These are phyloP conservation scores for Phlogophora meticulosa DNA, from an alignment of 2,888 invertebrate genomes.

Conservation along the genomic window DNA sequence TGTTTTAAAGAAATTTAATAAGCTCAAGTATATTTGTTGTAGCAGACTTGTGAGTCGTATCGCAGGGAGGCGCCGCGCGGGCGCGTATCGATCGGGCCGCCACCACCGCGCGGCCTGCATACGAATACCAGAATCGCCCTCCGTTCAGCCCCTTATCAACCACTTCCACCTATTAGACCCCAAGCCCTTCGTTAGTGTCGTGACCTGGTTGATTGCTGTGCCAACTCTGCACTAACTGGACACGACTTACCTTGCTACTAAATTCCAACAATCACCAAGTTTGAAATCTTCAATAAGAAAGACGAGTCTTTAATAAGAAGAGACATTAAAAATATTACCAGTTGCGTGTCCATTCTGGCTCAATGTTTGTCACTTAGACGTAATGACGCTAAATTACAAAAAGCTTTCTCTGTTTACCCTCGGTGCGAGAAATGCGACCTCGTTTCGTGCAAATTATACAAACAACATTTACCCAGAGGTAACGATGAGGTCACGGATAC, in stretches of 20 bases:
- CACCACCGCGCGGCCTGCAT: constrained; percentile 88
- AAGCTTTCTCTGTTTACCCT: constrained; percentile 80
- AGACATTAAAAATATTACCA: constrained; percentile 47
- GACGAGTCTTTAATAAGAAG: constrained; percentile 1
- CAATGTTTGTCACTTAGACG: constrained; percentile 72
- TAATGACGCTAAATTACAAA: constrained; percentile 76
- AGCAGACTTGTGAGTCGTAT: constrained; percentile 80
- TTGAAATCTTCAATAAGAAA: constrained; percentile 41
- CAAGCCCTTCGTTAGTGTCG: constrained; percentile 82
- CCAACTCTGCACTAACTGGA: constrained; percentile 68
- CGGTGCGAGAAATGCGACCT: constrained; percentile 77
- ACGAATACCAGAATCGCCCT: constrained; percentile 88
- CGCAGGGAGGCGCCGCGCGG: constrained; percentile 87
- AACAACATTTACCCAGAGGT: constrained; percentile 75
- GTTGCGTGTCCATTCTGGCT: constrained; percentile 66
- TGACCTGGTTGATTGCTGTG: constrained; percentile 81
- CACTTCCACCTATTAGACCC: constrained; percentile 83
- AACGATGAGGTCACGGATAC: constrained; percentile 76
- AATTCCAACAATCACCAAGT: constrained; percentile 55
- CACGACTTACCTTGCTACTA: constrained; percentile 33
- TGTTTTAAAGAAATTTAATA: constrained; percentile 75
- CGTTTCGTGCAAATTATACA: constrained; percentile 76
- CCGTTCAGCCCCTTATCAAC: constrained; percentile 86
- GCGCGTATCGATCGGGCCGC: constrained; percentile 89
- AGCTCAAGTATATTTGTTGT: constrained; percentile 81